These are phyloP conservation scores for Heteractis magnifica DNA, from an alignment of 92 coral and sea anemone genomes.

Conservation along the genomic window DNA sequence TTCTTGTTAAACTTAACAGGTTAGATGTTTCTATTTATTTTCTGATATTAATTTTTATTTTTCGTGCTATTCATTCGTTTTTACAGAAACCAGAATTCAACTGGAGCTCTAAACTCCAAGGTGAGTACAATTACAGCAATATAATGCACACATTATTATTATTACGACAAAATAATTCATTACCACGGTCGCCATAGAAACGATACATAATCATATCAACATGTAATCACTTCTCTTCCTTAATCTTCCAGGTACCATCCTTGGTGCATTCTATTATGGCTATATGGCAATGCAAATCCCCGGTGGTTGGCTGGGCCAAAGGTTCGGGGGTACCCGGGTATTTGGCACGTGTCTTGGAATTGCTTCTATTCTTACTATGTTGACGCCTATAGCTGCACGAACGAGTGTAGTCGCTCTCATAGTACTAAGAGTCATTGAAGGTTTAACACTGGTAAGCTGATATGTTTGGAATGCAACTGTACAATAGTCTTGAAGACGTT, in stretches of 20 bases:
- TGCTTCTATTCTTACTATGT: slow-evolving; percentile 90
- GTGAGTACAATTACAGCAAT: slow-evolving; percentile 25
- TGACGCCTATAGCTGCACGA: slow-evolving; percentile 94
- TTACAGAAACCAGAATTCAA: slow-evolving; percentile 81
- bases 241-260: slow-evolving; percentile 73
- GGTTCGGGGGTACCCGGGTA: slow-evolving; percentile 96
- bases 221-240: background rate
- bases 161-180: background rate
- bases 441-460: slow-evolving; percentile 81
- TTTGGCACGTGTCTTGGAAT: slow-evolving; percentile 89
- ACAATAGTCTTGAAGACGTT: too few species aligned
- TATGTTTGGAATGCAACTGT: too few species aligned
- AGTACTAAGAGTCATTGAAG: slow-evolving; percentile 86
- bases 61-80: background rate
- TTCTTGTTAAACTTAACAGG: too few species aligned
- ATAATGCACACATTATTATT: too few species aligned
- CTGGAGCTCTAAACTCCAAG: slow-evolving; percentile 91
- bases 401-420: slow-evolving; percentile 91
- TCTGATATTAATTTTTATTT: background rate
- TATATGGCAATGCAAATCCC: slow-evolving; percentile 98
- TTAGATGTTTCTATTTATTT: background rate
- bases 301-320: slow-evolving; percentile 94
- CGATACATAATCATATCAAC: background rate
- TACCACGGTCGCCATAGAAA: background rate
- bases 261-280: slow-evolving; percentile 96